phyloP scores from a whole-genome alignment of 1,140 invertebrate genomes.

The Phenacoccus solenopsis region DNA sequence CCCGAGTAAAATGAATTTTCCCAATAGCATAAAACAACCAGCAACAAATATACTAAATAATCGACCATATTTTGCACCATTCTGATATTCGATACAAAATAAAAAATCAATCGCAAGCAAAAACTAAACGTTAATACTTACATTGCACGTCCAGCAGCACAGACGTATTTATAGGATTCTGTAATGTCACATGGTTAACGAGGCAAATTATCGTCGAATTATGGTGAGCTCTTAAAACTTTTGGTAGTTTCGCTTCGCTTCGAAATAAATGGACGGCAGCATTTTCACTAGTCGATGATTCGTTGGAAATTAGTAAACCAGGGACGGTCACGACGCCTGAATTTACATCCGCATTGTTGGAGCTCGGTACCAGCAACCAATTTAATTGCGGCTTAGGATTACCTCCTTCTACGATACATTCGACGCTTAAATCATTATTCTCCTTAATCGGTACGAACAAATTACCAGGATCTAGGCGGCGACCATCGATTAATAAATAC shows the following conservation, averaged over 20 bases:
- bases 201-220: slow-evolving; percentile 60
- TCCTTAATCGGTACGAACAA: slow-evolving; percentile 70
- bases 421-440: slow-evolving; percentile 59
- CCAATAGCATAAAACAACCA: no score
- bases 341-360: slow-evolving; percentile 21
- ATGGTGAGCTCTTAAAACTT: slow-evolving; percentile 55
- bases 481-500: slow-evolving; percentile 64
- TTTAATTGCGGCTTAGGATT: slow-evolving; percentile 58
- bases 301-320: slow-evolving; percentile 35
- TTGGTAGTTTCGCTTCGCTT: slow-evolving; percentile 49
- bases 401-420: slow-evolving; percentile 70
- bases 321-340: slow-evolving; percentile 39
- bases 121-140: slow-evolving; percentile 39
- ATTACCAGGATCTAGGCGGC: slow-evolving; percentile 65
- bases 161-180: slow-evolving; percentile 51
- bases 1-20: no score
- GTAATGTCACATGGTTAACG: slow-evolving; percentile 53
- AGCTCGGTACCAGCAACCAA: slow-evolving; percentile 47
- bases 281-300: slow-evolving; percentile 30
- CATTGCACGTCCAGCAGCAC: slow-evolving; percentile 66
- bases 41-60: no score
- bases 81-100: no score
- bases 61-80: no score
- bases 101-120: no score
- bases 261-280: slow-evolving; percentile 32